These are phyloP conservation scores for Spongilla lacustris DNA, from an alignment of 37 sponge, comb jelly and placozoan species.

Conservation along the genomic window DNA sequence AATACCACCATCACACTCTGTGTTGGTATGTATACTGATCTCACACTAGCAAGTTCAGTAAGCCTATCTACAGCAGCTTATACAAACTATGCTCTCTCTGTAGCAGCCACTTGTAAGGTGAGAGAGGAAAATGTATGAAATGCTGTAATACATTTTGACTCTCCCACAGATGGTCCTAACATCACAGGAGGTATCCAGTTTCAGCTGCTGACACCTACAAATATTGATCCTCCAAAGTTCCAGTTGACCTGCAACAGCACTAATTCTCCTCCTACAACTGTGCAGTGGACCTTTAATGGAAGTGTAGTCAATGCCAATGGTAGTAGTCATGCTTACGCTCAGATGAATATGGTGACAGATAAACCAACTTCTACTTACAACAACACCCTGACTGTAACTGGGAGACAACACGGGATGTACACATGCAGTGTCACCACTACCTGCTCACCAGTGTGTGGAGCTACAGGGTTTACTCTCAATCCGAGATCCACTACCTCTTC, in stretches of 20 bases:
- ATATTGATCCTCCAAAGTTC: too few relatives aligned
- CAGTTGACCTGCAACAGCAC: neutral
- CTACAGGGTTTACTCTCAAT: neutral
- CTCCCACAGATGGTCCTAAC: too few relatives aligned
- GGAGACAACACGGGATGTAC: too few relatives aligned
- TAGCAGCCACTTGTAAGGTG: too few relatives aligned
- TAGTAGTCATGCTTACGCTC: neutral
- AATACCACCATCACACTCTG: too few relatives aligned
- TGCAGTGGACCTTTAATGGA: constrained; percentile 28
- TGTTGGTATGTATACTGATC: too few relatives aligned
- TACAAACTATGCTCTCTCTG: too few relatives aligned
- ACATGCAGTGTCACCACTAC: neutral
- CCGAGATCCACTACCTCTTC: too few relatives aligned
- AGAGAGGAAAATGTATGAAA: too few relatives aligned
- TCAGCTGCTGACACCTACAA: neutral
- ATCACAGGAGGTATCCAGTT: neutral
- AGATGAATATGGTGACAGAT: neutral
- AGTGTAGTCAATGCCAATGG: neutral
- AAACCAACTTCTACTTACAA: constrained; percentile 1
- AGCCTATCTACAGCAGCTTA: too few relatives aligned
- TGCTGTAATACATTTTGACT: too few relatives aligned
- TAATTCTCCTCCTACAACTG: constrained; percentile 7
- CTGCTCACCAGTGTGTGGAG: neutral
- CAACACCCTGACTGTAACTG: constrained; percentile 19
- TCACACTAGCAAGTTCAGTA: too few relatives aligned